Evolutionary conservation across 2,888 invertebrate genomes (phyloP).

Genomic region (Odiellus spinosus): DNA sequence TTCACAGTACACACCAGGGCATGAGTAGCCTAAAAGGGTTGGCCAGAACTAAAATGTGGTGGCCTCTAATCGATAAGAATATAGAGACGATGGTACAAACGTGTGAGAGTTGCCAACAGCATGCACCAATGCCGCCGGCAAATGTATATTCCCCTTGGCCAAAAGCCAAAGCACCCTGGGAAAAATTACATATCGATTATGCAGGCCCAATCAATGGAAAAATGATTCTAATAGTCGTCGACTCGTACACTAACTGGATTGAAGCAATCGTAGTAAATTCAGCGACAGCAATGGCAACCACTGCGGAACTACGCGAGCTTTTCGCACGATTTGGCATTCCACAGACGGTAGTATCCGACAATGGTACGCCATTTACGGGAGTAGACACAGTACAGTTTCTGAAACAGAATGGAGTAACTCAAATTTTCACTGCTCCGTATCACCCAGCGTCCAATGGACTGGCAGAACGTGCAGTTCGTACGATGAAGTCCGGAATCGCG

Average conservation of each 20-base stretch:
- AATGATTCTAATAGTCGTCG: constrained; percentile 9
- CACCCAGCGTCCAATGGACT: constrained; percentile 21
- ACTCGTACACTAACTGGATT: constrained; percentile 10
- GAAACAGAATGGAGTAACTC: constrained; percentile 17
- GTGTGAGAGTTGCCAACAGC: no score
- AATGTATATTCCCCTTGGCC: constrained; percentile 4
- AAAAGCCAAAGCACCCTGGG: constrained; percentile 6
- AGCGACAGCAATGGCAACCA: constrained; percentile 6
- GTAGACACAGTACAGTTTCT: constrained; percentile 6
- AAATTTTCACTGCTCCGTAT: constrained; percentile 16
- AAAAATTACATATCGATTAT: constrained; percentile 9
- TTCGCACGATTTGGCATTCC: constrained; percentile 10
- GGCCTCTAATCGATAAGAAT: no score
- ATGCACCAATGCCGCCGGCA: no score
- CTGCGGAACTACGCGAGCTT: constrained; percentile 5
- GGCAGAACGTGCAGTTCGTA: constrained; percentile 21
- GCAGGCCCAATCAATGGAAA: constrained; percentile 10
- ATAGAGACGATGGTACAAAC: no score
- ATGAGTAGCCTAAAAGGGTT: no score
- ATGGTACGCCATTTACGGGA: constrained; percentile 9
- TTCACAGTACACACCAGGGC: no score
- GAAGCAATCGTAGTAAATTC: constrained; percentile 7
- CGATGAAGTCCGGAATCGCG: no score
- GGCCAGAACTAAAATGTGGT: no score
- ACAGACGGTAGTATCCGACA: constrained; percentile 8